Evolutionary conservation across 1,140 invertebrate genomes (phyloP), one percentile per base, ranked within the genome.

Genomic region (Sinella curviseta): DNA sequence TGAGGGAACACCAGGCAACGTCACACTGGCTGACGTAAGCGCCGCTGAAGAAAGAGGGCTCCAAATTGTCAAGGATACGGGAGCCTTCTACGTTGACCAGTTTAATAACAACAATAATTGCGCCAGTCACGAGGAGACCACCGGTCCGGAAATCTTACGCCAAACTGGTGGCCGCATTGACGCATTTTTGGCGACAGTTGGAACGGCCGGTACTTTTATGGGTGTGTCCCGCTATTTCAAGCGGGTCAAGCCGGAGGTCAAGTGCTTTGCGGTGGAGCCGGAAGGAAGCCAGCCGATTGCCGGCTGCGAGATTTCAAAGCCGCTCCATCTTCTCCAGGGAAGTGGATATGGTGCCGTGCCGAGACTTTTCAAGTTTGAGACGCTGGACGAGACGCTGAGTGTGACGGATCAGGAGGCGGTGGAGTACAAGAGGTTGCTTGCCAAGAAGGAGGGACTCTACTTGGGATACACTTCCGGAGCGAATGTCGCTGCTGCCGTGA

Each of bases 91-190:
- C 57, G 78, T 81, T 34, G 75, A 89, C 70, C 88, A 89, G 83
- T 89, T 89, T 85, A 87, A 89, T 77, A 89, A 88, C 77, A 83
- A 83, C 26, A 87, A 87, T 20, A 89, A 89, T 74, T 84, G 84
- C 76, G 76, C 78, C 48, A 87, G 87, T 17, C 88, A 89, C 78
- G 85, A 88, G 26, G 86, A 87, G 76, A 88, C 87, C 14, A 89
- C 89, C 26, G 89, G 88, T 17, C 88, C 88, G 48, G 89, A 89
- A 85, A 89, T 89, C 36, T 89, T 88, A 88, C 77, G 85, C 39
- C 86, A 89, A 82, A 89, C 88, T 36, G 83, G 85, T 39, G 85
- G 85, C 0, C 67, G 70, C 65, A 70, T 85, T 17, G 84, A 85
- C 65, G 83, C 82, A 14, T 85, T 84, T 28, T 35, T 85, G 33